These are phyloP conservation scores for Myzus persicae DNA, from an alignment of 1,140 invertebrate species.

Conservation along the genomic window DNA sequence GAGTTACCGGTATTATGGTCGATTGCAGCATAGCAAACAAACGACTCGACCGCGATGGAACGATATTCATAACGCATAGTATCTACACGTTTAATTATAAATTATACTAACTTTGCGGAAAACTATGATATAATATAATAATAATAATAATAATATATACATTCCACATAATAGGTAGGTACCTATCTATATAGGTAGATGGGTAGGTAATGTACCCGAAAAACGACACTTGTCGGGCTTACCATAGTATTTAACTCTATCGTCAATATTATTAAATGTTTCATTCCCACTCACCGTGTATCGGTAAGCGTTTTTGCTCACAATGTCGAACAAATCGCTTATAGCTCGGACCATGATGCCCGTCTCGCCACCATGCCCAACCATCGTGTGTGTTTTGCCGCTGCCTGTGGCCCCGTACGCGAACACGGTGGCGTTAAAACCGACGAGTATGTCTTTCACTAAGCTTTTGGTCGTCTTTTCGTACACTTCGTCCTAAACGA, in stretches of 20 bases:
- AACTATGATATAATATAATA: no score
- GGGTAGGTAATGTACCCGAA: no score
- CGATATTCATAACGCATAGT: not conserved
- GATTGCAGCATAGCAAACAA: not conserved
- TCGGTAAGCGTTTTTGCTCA: conserved; percentile 46
- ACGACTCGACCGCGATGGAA: not conserved
- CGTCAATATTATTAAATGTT: not conserved
- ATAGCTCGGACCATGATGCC: conserved; percentile 90
- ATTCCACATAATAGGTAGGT: no score
- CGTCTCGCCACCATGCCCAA: conserved; percentile 73
- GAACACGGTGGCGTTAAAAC: conserved; percentile 96
- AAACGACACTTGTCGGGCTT: no score
- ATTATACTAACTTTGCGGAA: not conserved
- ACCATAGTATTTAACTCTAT: no score
- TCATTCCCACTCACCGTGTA: conserved; percentile 21
- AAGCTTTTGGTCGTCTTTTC: conserved; percentile 80
- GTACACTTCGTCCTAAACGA: conserved; percentile 81
- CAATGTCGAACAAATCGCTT: conserved; percentile 79
- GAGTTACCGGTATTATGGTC: not conserved
- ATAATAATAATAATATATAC: no score
- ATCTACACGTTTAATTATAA: not conserved
- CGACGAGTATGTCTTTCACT: conserved; percentile 86
- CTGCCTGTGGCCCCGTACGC: conserved; percentile 95
- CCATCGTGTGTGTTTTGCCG: conserved; percentile 93
- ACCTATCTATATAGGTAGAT: no score